Conservation (phyloP, 2,113 vertebrate genomes). For the Bucco capensis region DNA sequence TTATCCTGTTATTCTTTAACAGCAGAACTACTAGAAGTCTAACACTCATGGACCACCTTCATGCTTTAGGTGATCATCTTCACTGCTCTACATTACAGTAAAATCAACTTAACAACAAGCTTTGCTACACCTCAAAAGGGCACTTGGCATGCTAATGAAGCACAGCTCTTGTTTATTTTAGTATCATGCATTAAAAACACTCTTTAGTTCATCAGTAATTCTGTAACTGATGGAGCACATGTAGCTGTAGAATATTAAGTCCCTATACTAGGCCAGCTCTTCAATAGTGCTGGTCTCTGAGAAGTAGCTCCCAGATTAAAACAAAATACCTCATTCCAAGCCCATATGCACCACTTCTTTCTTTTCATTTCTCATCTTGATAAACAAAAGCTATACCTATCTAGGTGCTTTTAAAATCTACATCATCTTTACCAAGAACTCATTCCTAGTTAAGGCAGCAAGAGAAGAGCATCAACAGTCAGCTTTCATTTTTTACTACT, state of each 20-base stretch:
- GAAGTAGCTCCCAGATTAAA: not conserved
- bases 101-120: not conserved
- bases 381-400: not conserved
- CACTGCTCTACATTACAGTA: not conserved
- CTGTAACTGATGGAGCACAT: not conserved
- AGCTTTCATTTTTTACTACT: not conserved
- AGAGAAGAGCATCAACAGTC: not conserved
- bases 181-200: not conserved
- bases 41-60: accelerated
- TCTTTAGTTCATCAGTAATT: not conserved
- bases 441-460: not conserved
- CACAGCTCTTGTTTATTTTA: not conserved
- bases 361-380: not conserved
- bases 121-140: not conserved
- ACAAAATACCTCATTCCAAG: not conserved
- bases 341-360: not conserved
- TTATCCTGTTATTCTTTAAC: not conserved
- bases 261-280: not conserved
- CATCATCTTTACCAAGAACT: not conserved
- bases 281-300: not conserved
- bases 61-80: not conserved
- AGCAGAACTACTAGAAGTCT: not conserved
- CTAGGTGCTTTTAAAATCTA: not conserved
- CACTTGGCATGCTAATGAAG: not conserved
- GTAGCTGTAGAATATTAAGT: not conserved